Evolutionary conservation across 1,140 invertebrate species (phyloP).

Genomic region (Elymnias hypermnestra): DNA sequence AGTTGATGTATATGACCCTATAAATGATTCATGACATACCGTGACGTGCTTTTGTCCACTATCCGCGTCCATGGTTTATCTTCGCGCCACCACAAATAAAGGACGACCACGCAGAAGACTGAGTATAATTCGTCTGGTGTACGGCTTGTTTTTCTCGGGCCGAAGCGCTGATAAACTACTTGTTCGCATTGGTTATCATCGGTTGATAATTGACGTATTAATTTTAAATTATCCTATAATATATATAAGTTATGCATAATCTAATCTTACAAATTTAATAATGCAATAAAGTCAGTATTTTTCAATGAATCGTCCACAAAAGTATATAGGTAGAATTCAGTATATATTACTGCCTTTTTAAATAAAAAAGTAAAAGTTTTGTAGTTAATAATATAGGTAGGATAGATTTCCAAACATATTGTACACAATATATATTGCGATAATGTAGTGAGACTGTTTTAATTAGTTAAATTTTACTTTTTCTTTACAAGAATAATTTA

Average conservation of each 20-base stretch:
- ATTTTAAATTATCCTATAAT: constrained; percentile 26
- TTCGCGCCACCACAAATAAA: constrained; percentile 25
- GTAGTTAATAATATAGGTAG: too few species aligned
- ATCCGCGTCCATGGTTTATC: constrained; percentile 22
- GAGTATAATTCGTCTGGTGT: constrained; percentile 24
- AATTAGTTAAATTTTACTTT: too few species aligned
- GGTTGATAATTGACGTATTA: constrained; percentile 26
- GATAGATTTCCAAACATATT: too few species aligned
- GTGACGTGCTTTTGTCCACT: constrained; percentile 24
- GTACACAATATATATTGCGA: too few species aligned
- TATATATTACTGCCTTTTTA: too few species aligned
- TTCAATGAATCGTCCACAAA: neutral
- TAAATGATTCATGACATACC: constrained; percentile 23
- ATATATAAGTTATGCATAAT: constrained; percentile 19
- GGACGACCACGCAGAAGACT: constrained; percentile 23
- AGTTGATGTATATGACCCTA: neutral
- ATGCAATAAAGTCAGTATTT: constrained; percentile 6
- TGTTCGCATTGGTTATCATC: constrained; percentile 39
- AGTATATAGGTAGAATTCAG: neutral
- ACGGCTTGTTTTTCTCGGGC: constrained; percentile 30
- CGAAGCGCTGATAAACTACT: constrained; percentile 42
- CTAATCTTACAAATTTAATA: constrained; percentile 21
- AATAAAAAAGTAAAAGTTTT: too few species aligned
- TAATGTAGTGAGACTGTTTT: too few species aligned
- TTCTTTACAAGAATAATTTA: too few species aligned